phyloP scores from a whole-genome alignment of 1,140 invertebrate genomes.

The Eulimnadia texana region DNA sequence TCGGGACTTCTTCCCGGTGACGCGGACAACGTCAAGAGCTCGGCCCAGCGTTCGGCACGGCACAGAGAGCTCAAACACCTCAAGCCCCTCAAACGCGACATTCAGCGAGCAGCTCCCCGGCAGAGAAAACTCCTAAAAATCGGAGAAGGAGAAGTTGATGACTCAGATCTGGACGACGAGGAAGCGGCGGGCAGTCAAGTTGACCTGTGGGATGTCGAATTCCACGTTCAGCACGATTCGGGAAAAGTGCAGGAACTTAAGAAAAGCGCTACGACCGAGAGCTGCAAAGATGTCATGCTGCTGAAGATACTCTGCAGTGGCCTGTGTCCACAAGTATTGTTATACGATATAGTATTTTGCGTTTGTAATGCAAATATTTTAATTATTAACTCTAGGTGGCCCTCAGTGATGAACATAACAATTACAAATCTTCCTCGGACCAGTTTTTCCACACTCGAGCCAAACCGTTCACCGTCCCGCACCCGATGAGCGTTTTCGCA shows the following conservation, averaged over 20 bases:
- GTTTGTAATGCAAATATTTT: too few species aligned
- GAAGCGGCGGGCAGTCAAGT: slow-evolving; percentile 34
- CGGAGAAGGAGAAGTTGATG: slow-evolving; percentile 30
- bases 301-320: slow-evolving; percentile 81
- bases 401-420: slow-evolving; percentile 82
- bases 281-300: slow-evolving; percentile 68
- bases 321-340: slow-evolving; percentile 83
- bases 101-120: slow-evolving; percentile 43
- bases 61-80: slow-evolving; percentile 77
- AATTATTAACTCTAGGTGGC: too few species aligned
- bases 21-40: slow-evolving; percentile 42
- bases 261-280: slow-evolving; percentile 51
- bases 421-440: slow-evolving; percentile 72
- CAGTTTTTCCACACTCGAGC: slow-evolving; percentile 83
- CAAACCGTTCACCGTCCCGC: slow-evolving; percentile 78
- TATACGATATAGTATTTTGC: too few species aligned
- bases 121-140: slow-evolving; percentile 55
- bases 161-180: slow-evolving; percentile 36
- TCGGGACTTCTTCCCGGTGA: slow-evolving; percentile 47
- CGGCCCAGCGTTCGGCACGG: slow-evolving; percentile 57
- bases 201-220: slow-evolving; percentile 86
- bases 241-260: slow-evolving; percentile 49
- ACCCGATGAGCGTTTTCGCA: slow-evolving; percentile 79
- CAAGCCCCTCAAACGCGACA: slow-evolving; percentile 56
- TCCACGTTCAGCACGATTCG: slow-evolving; percentile 56